These are phyloP conservation scores for Galerucella calmariensis DNA, from an alignment of 2,888 invertebrate genomes.

Conservation along the genomic window DNA sequence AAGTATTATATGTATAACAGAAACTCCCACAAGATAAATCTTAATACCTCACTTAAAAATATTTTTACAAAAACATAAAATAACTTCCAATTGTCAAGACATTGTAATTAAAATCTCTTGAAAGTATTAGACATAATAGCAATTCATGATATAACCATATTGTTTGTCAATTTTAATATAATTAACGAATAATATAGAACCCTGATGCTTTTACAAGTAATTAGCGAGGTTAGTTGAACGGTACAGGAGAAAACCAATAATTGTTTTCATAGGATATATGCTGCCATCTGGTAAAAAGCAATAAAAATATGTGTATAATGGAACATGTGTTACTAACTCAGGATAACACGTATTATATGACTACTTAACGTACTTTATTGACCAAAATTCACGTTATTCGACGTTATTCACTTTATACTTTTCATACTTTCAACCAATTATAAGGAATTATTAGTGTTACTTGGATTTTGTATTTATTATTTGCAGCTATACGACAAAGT, in stretches of 20 bases:
- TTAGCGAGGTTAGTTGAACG: not conserved
- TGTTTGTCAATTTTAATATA: not conserved
- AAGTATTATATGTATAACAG: constrained; percentile 46
- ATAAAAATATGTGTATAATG: not conserved
- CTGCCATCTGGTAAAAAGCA: not conserved
- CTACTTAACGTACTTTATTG: not conserved
- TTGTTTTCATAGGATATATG: not conserved
- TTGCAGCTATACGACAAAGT: too few relatives aligned
- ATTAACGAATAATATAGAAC: not conserved
- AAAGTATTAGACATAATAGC: not conserved
- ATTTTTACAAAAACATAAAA: not conserved
- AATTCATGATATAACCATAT: not conserved
- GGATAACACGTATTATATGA: too few relatives aligned
- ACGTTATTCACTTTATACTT: not conserved
- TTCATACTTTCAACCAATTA: not conserved
- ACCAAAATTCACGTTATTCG: not conserved
- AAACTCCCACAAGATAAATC: not conserved
- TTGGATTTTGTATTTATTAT: too few relatives aligned
- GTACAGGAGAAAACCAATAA: not conserved
- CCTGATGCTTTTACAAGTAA: not conserved
- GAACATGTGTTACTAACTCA: not conserved
- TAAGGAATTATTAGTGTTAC: not conserved
- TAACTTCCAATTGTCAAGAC: not conserved
- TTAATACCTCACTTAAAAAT: not conserved
- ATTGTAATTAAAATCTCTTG: not conserved